These are phyloP conservation scores for Ceyx melanurus DNA, from an alignment of 2,113 vertebrate species.

Conservation along the genomic window DNA sequence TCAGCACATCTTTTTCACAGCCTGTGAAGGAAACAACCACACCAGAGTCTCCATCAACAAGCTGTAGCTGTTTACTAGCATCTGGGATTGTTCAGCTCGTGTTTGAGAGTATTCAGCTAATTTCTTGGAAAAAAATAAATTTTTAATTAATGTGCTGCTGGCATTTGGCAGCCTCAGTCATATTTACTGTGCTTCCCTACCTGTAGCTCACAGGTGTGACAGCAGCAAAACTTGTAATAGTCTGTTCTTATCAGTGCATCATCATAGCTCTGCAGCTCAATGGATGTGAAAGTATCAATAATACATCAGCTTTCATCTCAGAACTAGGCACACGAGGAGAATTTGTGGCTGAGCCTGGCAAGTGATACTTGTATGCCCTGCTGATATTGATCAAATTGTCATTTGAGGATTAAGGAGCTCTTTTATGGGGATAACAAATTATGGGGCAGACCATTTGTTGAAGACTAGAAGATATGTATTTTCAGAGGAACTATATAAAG, in stretches of 20 bases:
- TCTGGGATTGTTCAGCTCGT: background rate
- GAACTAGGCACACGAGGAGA: background rate
- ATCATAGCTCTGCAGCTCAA: background rate
- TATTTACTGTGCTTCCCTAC: background rate
- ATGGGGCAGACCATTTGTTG: background rate
- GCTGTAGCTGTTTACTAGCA: background rate
- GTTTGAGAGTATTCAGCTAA: background rate
- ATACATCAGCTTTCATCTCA: background rate
- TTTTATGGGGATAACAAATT: background rate
- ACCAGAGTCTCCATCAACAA: background rate
- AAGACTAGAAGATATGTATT: background rate
- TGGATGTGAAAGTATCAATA: background rate
- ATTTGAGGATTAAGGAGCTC: background rate
- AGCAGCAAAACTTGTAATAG: background rate
- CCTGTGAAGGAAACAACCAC: constrained; percentile 50
- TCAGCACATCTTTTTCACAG: constrained; percentile 79
- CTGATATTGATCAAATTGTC: background rate
- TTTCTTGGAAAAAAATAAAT: background rate
- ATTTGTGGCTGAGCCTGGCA: background rate
- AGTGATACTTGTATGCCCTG: background rate
- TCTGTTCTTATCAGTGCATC: background rate
- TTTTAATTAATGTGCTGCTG: background rate
- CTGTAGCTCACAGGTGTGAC: background rate
- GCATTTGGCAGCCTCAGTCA: background rate
- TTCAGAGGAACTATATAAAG: background rate